A percentile compares a stretch with the other conserved stretches of the same genome.
Evolutionary conservation across 2,113 vertebrate species (phyloP).

Genomic region (Turdus rufiventris): DNA sequence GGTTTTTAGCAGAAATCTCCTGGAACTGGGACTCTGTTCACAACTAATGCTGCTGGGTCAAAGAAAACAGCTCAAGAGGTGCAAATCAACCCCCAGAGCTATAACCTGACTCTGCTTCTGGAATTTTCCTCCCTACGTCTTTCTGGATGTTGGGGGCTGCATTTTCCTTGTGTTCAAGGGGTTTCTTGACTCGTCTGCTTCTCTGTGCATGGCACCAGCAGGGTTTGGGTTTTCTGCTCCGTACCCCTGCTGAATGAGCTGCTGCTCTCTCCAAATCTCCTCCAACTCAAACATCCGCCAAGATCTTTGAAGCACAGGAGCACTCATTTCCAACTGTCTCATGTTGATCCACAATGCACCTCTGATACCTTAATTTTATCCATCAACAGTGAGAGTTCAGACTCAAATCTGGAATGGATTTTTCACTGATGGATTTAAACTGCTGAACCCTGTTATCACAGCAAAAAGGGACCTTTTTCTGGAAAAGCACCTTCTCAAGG

Average conservation of each 20-base stretch:
- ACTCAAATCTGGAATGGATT: background rate
- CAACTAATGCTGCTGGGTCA: rapidly evolving
- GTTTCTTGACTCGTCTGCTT: background rate
- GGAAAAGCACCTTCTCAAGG: background rate
- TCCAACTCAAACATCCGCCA: background rate
- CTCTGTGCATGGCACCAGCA: background rate
- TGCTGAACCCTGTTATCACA: background rate
- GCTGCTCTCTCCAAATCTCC: background rate
- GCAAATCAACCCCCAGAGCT: background rate
- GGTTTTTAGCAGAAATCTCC: background rate
- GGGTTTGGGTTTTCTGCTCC: background rate
- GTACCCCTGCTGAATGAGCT: background rate
- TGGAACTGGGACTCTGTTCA: background rate
- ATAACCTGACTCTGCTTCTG: background rate
- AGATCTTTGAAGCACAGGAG: background rate
- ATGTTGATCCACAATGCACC: rapidly evolving
- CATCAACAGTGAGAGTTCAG: background rate
- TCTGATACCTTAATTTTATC: background rate
- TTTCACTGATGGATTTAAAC: background rate
- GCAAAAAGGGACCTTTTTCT: background rate
- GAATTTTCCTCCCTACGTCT: background rate
- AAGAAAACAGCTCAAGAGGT: background rate
- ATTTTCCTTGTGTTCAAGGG: background rate
- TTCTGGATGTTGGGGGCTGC: rapidly evolving
- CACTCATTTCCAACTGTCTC: background rate